These are phyloP conservation scores for Catalaphyllia jardinei DNA, from an alignment of 64 coral and sea anemone species.

Conservation along the genomic window DNA sequence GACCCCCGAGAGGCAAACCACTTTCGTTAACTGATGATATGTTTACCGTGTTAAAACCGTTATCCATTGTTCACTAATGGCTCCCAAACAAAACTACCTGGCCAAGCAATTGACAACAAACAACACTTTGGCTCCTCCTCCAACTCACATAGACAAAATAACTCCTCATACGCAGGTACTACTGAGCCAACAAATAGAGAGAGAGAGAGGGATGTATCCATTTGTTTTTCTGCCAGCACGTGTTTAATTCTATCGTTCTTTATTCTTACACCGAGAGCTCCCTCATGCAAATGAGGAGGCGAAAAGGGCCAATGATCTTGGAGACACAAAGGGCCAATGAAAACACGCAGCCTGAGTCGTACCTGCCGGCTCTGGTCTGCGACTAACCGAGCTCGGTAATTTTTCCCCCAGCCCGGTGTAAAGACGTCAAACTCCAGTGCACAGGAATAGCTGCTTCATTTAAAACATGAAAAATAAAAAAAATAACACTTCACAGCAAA, in stretches of 20 bases:
- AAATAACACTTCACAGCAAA: not conserved
- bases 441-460: not conserved
- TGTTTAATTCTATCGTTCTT: not conserved
- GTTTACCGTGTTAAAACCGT: constrained; percentile 28
- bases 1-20: not conserved
- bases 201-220: too few relatives aligned
- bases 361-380: not conserved
- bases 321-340: not conserved
- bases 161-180: not conserved
- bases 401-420: not conserved
- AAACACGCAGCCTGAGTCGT: not conserved
- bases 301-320: not conserved
- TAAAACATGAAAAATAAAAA: not conserved
- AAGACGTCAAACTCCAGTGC: not conserved
- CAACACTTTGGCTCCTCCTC: not conserved
- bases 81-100: constrained; percentile 1
- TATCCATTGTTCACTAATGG: constrained; percentile 32
- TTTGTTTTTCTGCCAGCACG: not conserved
- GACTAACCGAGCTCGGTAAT: not conserved
- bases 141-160: not conserved
- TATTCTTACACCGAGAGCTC: not conserved
- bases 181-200: not conserved
- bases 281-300: not conserved
- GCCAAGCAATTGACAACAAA: not conserved
- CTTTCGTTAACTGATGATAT: constrained; percentile 10